A percentile compares a stretch with the other conserved stretches of the same genome.
Conservation (phyloP, 1,140 invertebrate genomes). For the Nebria ingens region DNA sequence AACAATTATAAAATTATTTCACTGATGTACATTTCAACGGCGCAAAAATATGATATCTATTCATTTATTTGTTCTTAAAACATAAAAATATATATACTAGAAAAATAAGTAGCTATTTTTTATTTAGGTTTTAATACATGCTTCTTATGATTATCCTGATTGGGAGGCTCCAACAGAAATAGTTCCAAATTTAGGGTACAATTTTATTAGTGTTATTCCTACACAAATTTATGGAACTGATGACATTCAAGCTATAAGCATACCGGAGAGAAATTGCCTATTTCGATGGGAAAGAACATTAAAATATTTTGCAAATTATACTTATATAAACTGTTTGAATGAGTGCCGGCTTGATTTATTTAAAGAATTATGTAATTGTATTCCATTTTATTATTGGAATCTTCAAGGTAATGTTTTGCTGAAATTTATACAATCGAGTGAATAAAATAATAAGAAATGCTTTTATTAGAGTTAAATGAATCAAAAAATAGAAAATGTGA, state of each 20-base stretch:
- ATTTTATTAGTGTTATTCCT: background rate
- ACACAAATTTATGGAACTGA: background rate
- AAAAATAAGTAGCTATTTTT: too few relatives aligned
- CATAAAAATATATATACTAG: background rate
- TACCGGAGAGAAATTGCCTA: background rate
- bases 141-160: background rate
- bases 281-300: background rate
- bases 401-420: background rate
- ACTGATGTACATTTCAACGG: too few relatives aligned
- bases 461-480: background rate
- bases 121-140: background rate
- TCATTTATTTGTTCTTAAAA: too few relatives aligned
- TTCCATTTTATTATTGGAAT: background rate
- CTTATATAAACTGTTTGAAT: background rate
- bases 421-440: background rate
- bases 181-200: background rate
- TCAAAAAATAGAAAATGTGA: too few relatives aligned
- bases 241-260: background rate
- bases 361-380: background rate
- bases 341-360: background rate
- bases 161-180: background rate
- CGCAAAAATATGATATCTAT: too few relatives aligned
- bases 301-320: conserved; percentile 1
- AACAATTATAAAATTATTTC: conserved; percentile 1
- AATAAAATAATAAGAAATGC: background rate